Evolutionary conservation across 2,797 vertebrate species (phyloP), one percentile per base, ranked within the genome.

Genomic region (Sebastes dallii): DNA sequence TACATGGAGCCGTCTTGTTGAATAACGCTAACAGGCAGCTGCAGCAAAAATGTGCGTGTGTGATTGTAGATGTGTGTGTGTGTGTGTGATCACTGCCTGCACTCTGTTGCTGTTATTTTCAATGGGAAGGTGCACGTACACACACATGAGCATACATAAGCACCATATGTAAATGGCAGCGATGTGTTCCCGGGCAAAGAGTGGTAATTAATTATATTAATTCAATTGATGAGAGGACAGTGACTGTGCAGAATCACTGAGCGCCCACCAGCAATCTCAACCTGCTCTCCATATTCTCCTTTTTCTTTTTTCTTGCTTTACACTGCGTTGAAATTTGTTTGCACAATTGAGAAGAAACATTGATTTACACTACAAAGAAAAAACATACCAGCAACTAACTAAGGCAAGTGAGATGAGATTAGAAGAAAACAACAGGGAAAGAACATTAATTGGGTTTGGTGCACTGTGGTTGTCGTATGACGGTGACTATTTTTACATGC

Each of bases 151-250:
- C 50, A 80, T 74, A 74, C 27, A 30, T 8, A 61, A 20, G 32
- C 9, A 61, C 8, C 4, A 18, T 59, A 32, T n/a, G 18, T 61
- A 20, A 60, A 62, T 93, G 91, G 78, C 91, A 94, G 82, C 76
- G 82, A 87, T 84, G 84, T 83, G 87, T 90, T 89, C 86, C 68
- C 67, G 75, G 88, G 89, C 80, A 89, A 79, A 90, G 72, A 84
- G 86, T 72, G 75, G 82, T 94, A 93, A 93, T 95, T 95, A 93
- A 93, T 94, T 91, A 79, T 85, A 87, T 89, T 92, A 94, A 94
- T 94, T 91, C 86, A 90, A 88, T 78, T 94, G 92, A 94, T 94
- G 91, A 92, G 88, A 52, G 50, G 86, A 94, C 87, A 86, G 90
- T 89, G 85, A 54, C 9, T 54, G 50, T n/a, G 20, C 50, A 54